These are phyloP conservation scores for Meandrusa payeni DNA, from an alignment of 2,888 invertebrate genomes.

Conservation along the genomic window DNA sequence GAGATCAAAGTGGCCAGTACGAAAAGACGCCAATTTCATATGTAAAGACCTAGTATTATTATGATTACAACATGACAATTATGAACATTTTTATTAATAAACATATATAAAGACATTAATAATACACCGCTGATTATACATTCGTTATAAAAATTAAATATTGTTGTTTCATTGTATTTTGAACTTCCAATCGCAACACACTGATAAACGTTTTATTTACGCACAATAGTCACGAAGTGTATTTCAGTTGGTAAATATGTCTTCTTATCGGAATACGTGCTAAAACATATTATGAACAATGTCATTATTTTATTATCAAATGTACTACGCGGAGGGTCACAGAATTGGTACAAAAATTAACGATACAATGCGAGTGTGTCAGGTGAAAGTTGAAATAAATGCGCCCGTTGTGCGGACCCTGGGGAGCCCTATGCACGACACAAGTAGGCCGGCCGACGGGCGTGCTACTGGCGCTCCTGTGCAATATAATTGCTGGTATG, in stretches of 20 bases:
- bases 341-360: too few species aligned
- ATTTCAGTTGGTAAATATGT: slow-evolving; percentile 5
- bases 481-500: slow-evolving; percentile 1
- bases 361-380: too few species aligned
- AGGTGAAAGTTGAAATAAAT: too few species aligned
- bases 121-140: background rate
- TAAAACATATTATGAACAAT: slow-evolving; percentile 9
- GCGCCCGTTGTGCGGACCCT: background rate
- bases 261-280: slow-evolving; percentile 7
- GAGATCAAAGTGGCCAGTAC: too few species aligned
- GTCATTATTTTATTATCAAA: slow-evolving; percentile 9
- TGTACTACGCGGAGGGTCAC: background rate
- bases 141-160: background rate
- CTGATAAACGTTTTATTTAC: slow-evolving; percentile 10
- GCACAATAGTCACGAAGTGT: slow-evolving; percentile 10
- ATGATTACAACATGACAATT: too few species aligned
- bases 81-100: too few species aligned
- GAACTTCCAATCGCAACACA: background rate
- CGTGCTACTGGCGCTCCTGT: background rate
- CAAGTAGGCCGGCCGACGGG: too few species aligned
- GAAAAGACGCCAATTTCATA: too few species aligned
- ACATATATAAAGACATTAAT: too few species aligned
- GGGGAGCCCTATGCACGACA: background rate
- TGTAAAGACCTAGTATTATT: too few species aligned
- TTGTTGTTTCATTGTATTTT: background rate